Percentiles rank a stretch among this genome's conserved stretches.
These are phyloP conservation scores for Andrena bicolor DNA, from an alignment of 2,888 invertebrate species.

Conservation along the genomic window DNA sequence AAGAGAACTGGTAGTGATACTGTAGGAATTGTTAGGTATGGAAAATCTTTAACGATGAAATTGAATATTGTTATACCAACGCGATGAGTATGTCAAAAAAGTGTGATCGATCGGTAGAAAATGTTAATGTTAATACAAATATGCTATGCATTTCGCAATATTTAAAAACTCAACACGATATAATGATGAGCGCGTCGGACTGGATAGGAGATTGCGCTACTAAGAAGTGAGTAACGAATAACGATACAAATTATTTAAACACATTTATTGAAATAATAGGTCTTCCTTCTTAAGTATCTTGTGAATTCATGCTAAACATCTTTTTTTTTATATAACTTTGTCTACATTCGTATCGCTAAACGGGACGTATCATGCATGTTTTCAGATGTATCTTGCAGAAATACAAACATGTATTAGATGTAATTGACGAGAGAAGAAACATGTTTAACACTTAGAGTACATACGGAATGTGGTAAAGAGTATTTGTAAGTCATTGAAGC, in stretches of 20 bases:
- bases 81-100: slow-evolving; percentile 87
- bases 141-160: slow-evolving; percentile 88
- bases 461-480: slow-evolving; percentile 7
- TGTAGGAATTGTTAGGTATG: slow-evolving; percentile 86
- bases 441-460: slow-evolving; percentile 43
- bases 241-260: slow-evolving; percentile 44
- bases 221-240: slow-evolving; percentile 67
- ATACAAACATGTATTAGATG: slow-evolving; percentile 67
- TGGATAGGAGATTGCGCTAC: slow-evolving; percentile 76
- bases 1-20: not conserved
- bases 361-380: slow-evolving; percentile 51
- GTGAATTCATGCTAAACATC: slow-evolving; percentile 44
- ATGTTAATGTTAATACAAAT: slow-evolving; percentile 89
- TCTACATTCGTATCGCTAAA: slow-evolving; percentile 36
- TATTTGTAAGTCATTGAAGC: not conserved
- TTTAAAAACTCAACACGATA: slow-evolving; percentile 70
- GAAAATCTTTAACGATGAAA: slow-evolving; percentile 91
- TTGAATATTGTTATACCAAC: slow-evolving; percentile 88
- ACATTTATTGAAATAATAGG: slow-evolving; percentile 53
- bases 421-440: slow-evolving; percentile 61
- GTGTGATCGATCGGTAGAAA: slow-evolving; percentile 89
- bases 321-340: slow-evolving; percentile 40
- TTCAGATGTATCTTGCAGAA: slow-evolving; percentile 70
- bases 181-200: slow-evolving; percentile 77
- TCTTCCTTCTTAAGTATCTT: slow-evolving; percentile 29